Conservation (phyloP, 2,797 vertebrate species). For the Thalassophryne amazonica region DNA sequence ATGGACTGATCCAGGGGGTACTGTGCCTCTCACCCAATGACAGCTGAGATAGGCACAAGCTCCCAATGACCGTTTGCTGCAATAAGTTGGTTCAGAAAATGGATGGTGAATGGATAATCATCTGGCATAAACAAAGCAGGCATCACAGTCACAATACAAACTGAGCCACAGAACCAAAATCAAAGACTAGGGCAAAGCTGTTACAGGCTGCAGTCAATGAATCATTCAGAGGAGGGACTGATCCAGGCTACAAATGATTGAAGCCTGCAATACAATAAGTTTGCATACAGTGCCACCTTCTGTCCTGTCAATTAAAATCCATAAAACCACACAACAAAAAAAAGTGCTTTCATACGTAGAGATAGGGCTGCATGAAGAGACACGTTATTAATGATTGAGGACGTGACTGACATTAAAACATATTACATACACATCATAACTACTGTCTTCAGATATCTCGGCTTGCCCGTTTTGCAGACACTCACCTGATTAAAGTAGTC, state of each 20-base stretch:
- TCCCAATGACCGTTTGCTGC: too few species aligned
- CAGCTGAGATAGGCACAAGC: too few species aligned
- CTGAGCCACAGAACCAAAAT: slow-evolving; percentile 27
- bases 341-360: too few species aligned
- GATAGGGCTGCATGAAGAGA: too few species aligned
- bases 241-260: slow-evolving; percentile 20
- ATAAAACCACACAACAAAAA: slow-evolving; percentile 29
- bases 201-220: slow-evolving; percentile 58
- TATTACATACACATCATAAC: not conserved
- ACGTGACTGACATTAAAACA: too few species aligned
- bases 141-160: slow-evolving; percentile 7
- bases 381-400: too few species aligned
- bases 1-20: too few species aligned
- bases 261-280: slow-evolving; percentile 5
- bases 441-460: not conserved
- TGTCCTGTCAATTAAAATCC: slow-evolving; percentile 13
- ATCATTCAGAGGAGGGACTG: slow-evolving; percentile 39
- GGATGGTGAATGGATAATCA: not conserved
- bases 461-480: slow-evolving; percentile 13
- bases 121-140: slow-evolving; percentile 10
- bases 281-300: slow-evolving; percentile 60
- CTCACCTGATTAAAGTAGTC: slow-evolving; percentile 19
- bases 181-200: slow-evolving; percentile 51
- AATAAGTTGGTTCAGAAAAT: too few species aligned
- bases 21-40: too few species aligned